Percentiles rank a stretch among this genome's conserved stretches.
phyloP scores from a whole-genome alignment of 2,797 vertebrate genomes.

The Macropus fuliginosus region DNA sequence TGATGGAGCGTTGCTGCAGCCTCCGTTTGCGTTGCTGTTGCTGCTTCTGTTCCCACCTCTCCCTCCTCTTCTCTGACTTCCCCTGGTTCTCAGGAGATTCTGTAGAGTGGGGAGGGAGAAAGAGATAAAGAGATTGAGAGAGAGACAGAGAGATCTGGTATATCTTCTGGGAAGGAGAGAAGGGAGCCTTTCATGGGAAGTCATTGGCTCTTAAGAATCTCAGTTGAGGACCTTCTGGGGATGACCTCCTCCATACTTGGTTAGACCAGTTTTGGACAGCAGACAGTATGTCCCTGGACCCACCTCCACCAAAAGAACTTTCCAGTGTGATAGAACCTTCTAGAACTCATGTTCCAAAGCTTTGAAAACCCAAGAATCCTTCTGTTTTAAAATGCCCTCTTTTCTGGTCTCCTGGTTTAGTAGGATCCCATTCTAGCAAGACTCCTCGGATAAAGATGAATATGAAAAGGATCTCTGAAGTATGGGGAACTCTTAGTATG shows the following conservation, averaged over 20 bases:
- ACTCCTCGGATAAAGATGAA: not conserved
- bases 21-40: constrained; percentile 82
- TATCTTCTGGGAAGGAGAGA: not conserved
- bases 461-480: not conserved
- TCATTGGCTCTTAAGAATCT: not conserved
- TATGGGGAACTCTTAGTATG: not conserved
- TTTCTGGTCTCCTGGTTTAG: not conserved
- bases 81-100: constrained; percentile 79
- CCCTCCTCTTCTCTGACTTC: constrained; percentile 85
- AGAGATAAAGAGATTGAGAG: no score
- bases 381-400: not conserved
- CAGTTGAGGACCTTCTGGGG: not conserved
- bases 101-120: constrained; percentile 59
- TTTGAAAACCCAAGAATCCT: not conserved
- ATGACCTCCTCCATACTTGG: not conserved
- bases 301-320: not conserved
- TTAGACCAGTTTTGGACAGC: not conserved
- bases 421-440: not conserved
- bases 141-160: not conserved
- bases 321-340: not conserved
- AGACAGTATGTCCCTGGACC: not conserved
- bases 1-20: constrained; percentile 90
- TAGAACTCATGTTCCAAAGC: not conserved
- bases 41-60: constrained; percentile 89
- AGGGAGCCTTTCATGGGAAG: not conserved